A percentile compares a stretch with the other conserved stretches of the same genome.
Evolutionary conservation across 2,888 invertebrate species (phyloP).

Genomic region (Lepetodrilus schrolli): DNA sequence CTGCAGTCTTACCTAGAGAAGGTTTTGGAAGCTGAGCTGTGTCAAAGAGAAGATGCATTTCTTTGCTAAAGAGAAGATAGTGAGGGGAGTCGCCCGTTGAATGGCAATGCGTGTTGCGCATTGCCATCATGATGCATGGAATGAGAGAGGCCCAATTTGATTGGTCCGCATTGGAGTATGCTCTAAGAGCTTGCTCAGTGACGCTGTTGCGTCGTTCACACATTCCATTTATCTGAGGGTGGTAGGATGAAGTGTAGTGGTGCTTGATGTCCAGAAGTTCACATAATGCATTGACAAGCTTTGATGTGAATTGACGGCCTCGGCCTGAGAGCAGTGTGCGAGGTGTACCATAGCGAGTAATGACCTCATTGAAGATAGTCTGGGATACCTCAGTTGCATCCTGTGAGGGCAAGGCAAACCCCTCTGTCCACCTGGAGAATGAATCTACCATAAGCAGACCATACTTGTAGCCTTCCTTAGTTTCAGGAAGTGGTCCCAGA

Average conservation of each 20-base stretch:
- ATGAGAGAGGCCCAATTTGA: slow-evolving; percentile 40
- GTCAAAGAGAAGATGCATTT: slow-evolving; percentile 43
- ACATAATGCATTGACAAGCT: slow-evolving; percentile 43
- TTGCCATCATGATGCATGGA: slow-evolving; percentile 47
- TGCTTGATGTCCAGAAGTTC: slow-evolving; percentile 42
- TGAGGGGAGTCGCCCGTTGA: slow-evolving; percentile 42
- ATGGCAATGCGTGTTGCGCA: slow-evolving; percentile 41
- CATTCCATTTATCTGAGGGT: slow-evolving; percentile 42
- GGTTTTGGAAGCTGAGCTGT: slow-evolving; percentile 36
- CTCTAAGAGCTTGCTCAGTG: slow-evolving; percentile 39
- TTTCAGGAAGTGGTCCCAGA: slow-evolving; percentile 39
- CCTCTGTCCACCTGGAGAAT: slow-evolving; percentile 44
- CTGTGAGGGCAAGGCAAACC: slow-evolving; percentile 42
- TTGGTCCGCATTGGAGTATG: slow-evolving; percentile 40
- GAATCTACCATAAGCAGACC: slow-evolving; percentile 42
- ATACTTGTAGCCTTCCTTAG: slow-evolving; percentile 80
- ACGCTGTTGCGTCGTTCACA: slow-evolving; percentile 46
- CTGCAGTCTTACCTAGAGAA: slow-evolving; percentile 37
- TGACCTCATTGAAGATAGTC: slow-evolving; percentile 43
- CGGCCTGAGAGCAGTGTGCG: slow-evolving; percentile 41
- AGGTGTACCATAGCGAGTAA: slow-evolving; percentile 47
- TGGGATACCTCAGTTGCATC: slow-evolving; percentile 43
- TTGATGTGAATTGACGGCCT: slow-evolving; percentile 44
- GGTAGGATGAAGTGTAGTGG: slow-evolving; percentile 41
- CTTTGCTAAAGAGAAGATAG: slow-evolving; percentile 42